Conservation (phyloP, 1,140 invertebrate genomes). For the Drosophila truncata region DNA sequence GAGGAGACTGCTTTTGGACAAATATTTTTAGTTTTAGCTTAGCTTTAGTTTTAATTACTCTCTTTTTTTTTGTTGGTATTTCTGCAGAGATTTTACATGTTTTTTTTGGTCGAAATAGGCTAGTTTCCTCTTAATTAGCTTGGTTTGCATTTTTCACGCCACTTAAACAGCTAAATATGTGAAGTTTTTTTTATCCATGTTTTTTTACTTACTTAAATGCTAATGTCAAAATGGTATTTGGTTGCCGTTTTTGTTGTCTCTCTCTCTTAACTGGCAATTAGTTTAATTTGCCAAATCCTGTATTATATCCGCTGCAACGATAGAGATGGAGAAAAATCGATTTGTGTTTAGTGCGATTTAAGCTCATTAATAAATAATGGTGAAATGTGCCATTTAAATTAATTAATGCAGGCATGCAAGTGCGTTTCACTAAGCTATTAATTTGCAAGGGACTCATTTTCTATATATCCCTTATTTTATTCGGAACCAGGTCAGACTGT, state of each 20-base stretch:
- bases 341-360: conserved; percentile 55
- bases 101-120: conserved; percentile 69
- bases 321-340: conserved; percentile 45
- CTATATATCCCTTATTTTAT: conserved; percentile 17
- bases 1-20: not conserved
- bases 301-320: conserved; percentile 77
- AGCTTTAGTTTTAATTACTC: conserved; percentile 5
- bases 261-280: conserved; percentile 72
- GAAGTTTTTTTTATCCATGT: conserved; percentile 30
- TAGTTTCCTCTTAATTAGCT: conserved; percentile 37
- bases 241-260: conserved; percentile 35
- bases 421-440: conserved; percentile 45
- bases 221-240: conserved; percentile 64
- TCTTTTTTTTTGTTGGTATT: conserved; percentile 28
- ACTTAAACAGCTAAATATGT: conserved; percentile 60
- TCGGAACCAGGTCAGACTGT: conserved; percentile 20
- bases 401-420: conserved; percentile 49
- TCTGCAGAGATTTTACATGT: conserved; percentile 28
- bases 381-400: conserved; percentile 72
- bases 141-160: conserved; percentile 45
- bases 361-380: conserved; percentile 75
- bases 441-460: conserved; percentile 34
- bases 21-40: conserved; percentile 2
- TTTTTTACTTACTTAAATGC: conserved; percentile 67
- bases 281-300: conserved; percentile 84